Evolutionary conservation across 2,888 invertebrate species (phyloP), one percentile per base, ranked within the genome.

Genomic region (Desoria tigrina): DNA sequence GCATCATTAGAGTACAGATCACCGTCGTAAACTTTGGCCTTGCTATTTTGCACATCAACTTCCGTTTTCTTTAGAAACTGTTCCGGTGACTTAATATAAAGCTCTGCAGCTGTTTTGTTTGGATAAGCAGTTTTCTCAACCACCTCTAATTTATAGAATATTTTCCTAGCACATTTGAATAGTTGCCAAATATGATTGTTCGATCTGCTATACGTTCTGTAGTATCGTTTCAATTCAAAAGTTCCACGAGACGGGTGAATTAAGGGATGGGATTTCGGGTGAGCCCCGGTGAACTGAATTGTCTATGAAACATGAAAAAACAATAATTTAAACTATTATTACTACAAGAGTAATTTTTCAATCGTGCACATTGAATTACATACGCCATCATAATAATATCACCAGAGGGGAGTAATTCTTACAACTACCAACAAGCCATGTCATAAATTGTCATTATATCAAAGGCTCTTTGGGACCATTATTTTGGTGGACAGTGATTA

Each of bases 111-210:
- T 23, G 45, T 16, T 58, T 45, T 58, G 24, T 58, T 58, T 2
- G 58, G 58, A 42, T 42, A 42, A 16, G 42, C 2, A 26, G 23
- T 21, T 28, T 58, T 58, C 2, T 58, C 56, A 2, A 57, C 16
- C 2, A 37, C 42, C 45, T 58, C 58, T 4, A 58, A 18, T n/a
- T 58, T 58, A 45, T 58, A 58, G 28, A 58, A 58, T 42, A 58
- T 58, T 24, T 58, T 58, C 26, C 58, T 23, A 14, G 28, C 42
- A 21, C 58, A 58, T 26, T 58, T 58, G 4, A 58, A 24, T 21
- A 58, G 28, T 21, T 58, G 58, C 58, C 58, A 58, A 4, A 58
- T 58, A 26, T 58, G 58, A 45, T 45, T 39, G 24, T 42, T 42
- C 14, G 58, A 45, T 27, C 49, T 23, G 42, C 27, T 58, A 42